Evolutionary conservation across 2,888 invertebrate species (phyloP).

Genomic region (Dilophus febrilis): DNA sequence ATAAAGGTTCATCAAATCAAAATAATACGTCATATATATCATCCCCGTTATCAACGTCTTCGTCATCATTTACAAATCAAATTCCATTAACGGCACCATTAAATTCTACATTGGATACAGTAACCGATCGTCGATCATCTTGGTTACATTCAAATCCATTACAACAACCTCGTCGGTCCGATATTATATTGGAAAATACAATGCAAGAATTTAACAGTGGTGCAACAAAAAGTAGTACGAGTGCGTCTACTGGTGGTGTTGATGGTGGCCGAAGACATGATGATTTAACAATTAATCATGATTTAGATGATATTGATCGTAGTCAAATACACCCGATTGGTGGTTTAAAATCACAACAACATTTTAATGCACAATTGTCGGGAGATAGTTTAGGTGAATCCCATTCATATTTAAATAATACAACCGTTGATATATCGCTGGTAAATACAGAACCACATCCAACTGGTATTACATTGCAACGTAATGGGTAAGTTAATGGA

Average conservation of each 20-base stretch:
- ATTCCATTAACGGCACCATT: neutral
- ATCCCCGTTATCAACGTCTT: neutral
- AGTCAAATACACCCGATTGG: neutral
- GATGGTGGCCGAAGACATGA: no score
- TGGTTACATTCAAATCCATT: slow-evolving; percentile 27
- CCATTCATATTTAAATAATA: slow-evolving; percentile 16
- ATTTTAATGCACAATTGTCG: slow-evolving; percentile 9
- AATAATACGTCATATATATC: neutral
- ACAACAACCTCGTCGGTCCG: slow-evolving; percentile 10
- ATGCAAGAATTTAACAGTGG: slow-evolving; percentile 24
- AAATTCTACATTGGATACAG: neutral
- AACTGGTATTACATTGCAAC: slow-evolving; percentile 56
- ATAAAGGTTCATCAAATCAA: neutral
- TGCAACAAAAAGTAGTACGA: slow-evolving; percentile 21
- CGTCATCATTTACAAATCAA: slow-evolving; percentile 5
- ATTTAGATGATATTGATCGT: no score
- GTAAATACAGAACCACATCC: slow-evolving; percentile 36
- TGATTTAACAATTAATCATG: no score
- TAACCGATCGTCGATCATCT: slow-evolving; percentile 18
- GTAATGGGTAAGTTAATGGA: slow-evolving; percentile 38
- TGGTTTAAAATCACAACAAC: neutral
- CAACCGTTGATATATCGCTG: slow-evolving; percentile 11
- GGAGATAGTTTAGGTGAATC: slow-evolving; percentile 17
- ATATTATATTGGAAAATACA: slow-evolving; percentile 20
- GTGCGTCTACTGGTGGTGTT: no score